Percentiles rank a stretch among this genome's conserved stretches.
phyloP scores from a whole-genome alignment of 2,888 invertebrate genomes.

The Luperina testacea region DNA sequence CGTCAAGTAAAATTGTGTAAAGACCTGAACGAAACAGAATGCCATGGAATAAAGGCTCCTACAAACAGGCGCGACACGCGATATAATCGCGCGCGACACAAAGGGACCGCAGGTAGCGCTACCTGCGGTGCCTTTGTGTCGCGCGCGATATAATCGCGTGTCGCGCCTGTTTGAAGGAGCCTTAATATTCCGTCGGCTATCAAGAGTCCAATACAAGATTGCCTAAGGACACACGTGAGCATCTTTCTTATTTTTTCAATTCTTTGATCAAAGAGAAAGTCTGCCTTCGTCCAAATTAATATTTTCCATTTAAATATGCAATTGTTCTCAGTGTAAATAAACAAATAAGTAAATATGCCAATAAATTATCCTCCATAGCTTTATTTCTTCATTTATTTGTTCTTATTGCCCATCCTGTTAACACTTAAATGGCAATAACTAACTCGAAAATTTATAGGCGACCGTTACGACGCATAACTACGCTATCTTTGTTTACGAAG shows the following conservation, averaged over 20 bases:
- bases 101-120: too few species aligned
- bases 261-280: not conserved
- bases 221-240: not conserved
- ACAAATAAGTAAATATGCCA: not conserved
- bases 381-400: slow-evolving; percentile 6
- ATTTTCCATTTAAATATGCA: slow-evolving; percentile 2
- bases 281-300: not conserved
- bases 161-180: too few species aligned
- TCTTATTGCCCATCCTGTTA: slow-evolving; percentile 11
- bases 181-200: not conserved
- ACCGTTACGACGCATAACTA: not conserved
- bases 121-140: too few species aligned
- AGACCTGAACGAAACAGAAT: not conserved
- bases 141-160: too few species aligned
- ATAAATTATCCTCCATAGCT: not conserved
- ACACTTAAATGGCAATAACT: slow-evolving; percentile 33
- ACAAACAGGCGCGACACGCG: too few species aligned
- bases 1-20: not conserved
- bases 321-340: not conserved
- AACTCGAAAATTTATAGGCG: slow-evolving; percentile 18
- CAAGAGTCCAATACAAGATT: not conserved
- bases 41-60: too few species aligned
- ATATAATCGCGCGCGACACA: too few species aligned
- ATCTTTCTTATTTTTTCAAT: slow-evolving; percentile 1
- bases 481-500: slow-evolving; percentile 18